A percentile compares a stretch with the other conserved stretches of the same genome.
Evolutionary conservation across 64 coral and sea anemone species (phyloP).

Genomic region (Montipora capricornis): DNA sequence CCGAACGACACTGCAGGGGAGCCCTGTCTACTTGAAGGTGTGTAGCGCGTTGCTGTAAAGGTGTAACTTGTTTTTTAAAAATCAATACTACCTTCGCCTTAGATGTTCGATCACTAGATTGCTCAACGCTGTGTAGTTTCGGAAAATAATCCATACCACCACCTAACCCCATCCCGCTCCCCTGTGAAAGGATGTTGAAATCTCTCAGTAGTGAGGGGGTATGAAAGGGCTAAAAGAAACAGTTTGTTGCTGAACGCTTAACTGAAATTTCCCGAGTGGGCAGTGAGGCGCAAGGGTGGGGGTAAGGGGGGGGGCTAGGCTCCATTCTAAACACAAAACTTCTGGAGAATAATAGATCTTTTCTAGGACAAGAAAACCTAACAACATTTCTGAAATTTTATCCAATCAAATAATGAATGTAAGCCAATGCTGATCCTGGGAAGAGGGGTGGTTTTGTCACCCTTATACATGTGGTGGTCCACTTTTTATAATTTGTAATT

Average conservation of each 20-base stretch:
- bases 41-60: background rate
- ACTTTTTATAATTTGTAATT: background rate
- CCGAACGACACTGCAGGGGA: constrained; percentile 14
- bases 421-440: background rate
- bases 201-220: background rate
- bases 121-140: background rate
- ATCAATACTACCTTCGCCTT: background rate
- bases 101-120: background rate
- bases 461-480: background rate
- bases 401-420: background rate
- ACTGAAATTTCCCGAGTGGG: background rate
- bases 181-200: background rate
- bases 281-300: background rate
- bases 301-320: background rate
- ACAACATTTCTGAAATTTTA: background rate
- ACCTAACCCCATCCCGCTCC: background rate
- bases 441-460: background rate
- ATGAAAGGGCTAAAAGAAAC: background rate
- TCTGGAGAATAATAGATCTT: background rate
- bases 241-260: background rate
- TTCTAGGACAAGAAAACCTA: background rate
- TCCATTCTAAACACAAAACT: background rate
- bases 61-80: background rate
- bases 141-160: background rate
- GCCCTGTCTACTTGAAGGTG: constrained; percentile 5